Base-by-base conservation (phyloP, 2,797 vertebrate species). In the Malacoraja senta region DNA sequence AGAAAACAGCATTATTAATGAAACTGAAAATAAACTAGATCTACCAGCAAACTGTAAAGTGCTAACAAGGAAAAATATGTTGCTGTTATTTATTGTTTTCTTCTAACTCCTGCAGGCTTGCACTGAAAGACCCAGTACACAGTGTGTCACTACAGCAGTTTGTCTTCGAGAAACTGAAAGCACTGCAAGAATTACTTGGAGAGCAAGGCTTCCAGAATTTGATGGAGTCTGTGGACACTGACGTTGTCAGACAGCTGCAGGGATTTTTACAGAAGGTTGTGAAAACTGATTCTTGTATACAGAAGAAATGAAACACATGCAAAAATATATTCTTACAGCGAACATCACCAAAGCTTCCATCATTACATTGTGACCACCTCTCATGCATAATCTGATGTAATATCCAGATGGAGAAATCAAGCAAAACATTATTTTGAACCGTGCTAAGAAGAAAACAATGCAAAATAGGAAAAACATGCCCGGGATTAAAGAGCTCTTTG, bases 181-280 rank as follows among this genome's bases (percentile, higher is more conserved):
- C 97, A 0, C 98, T 99, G 96, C 98, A 99, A 95, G 97, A 97
- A 90, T 94, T 98, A 88, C 95, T 99, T 94, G 98, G 99, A 83
- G 98, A 99, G 94, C 96, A 97, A 96, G 96, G 96, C 95, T 99
- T 99, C 94, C 97, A 97, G 35, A 96, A 95, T 53, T 97, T 99
- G 94, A 99, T 99, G 98, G 98, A 99, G 95, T 98, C 98, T 0
- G 98, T 99, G 95, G 98, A 99, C 95, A 98, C 98, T 0, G 99
- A 99, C 97, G 97, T 99, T 10, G 97, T 99, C 94, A 96, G 97
- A 93, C 98, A 99, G 94, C 97, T 99, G 72, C 98, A 99, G 94
- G 98, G 98, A 94, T 99, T 99, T 95, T 96, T 99, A 94, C 97
- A 98, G 93, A 97, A 97, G 93, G 93, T 97, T 99, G 95, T 99